A percentile compares a stretch with the other conserved stretches of the same genome.
These are phyloP conservation scores for Saccopteryx bilineata DNA, from an alignment of 2,113 vertebrate species.

Conservation along the genomic window DNA sequence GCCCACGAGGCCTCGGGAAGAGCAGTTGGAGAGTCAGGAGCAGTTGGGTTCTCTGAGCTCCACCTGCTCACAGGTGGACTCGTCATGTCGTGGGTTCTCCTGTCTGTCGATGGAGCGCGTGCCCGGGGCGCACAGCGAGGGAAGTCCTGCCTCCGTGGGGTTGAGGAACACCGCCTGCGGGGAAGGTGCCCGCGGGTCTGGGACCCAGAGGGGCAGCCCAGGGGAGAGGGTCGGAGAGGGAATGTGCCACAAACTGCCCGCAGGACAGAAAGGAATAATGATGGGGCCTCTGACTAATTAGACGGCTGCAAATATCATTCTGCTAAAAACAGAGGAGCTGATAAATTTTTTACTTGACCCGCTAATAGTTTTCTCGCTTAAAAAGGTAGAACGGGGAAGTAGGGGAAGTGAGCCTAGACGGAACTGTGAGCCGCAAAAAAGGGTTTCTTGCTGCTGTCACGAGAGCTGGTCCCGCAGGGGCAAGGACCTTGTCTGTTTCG, in stretches of 20 bases:
- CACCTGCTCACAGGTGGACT: not conserved
- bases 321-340: slow-evolving; percentile 78
- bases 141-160: accelerated
- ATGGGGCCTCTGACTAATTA: slow-evolving; percentile 62
- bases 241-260: not conserved
- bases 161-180: accelerated
- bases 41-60: not conserved
- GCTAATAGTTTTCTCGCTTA: slow-evolving; percentile 71
- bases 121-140: not conserved
- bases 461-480: no score
- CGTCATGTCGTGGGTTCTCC: not conserved
- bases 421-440: not conserved
- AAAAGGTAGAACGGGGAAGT: slow-evolving; percentile 62
- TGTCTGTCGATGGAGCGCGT: not conserved
- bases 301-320: slow-evolving; percentile 18
- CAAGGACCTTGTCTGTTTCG: not conserved
- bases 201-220: not conserved
- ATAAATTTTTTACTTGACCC: slow-evolving; percentile 71
- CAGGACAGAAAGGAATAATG: not conserved
- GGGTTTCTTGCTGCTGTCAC: not conserved
- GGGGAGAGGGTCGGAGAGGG: not conserved
- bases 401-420: slow-evolving; percentile 66
- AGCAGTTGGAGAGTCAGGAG: not conserved
- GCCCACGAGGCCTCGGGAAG: not conserved
- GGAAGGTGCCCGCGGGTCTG: not conserved